Conservation (phyloP, 2,888 invertebrate species). For the Tillus elongatus region DNA sequence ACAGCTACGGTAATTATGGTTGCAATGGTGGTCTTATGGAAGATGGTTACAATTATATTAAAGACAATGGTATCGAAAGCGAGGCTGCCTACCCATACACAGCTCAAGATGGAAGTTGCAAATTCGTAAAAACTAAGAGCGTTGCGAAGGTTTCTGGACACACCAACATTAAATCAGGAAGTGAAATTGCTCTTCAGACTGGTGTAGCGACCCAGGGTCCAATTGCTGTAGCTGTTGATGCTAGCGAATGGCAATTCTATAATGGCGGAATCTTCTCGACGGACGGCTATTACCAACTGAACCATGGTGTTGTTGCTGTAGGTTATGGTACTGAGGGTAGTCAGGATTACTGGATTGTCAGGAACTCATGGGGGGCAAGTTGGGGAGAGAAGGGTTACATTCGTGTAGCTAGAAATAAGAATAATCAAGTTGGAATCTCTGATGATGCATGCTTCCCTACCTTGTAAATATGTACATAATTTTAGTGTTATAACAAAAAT, state of each 20-base stretch:
- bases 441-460: too few relatives aligned
- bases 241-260: too few relatives aligned
- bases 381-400: too few relatives aligned
- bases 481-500: too few relatives aligned
- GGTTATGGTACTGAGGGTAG: slow-evolving; percentile 61
- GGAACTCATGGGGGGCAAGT: slow-evolving; percentile 53
- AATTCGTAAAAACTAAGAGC: slow-evolving; percentile 16
- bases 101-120: slow-evolving; percentile 20
- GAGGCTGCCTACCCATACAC: slow-evolving; percentile 45
- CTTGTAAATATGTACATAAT: too few relatives aligned
- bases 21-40: too few relatives aligned
- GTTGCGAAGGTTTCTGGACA: slow-evolving; percentile 50
- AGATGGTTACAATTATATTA: too few relatives aligned
- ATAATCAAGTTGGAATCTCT: too few relatives aligned
- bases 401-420: too few relatives aligned
- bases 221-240: slow-evolving; percentile 72
- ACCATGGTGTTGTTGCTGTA: slow-evolving; percentile 72
- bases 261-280: too few relatives aligned
- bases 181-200: slow-evolving; percentile 56
- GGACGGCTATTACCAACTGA: slow-evolving; percentile 55
- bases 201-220: slow-evolving; percentile 71
- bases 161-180: slow-evolving; percentile 58
- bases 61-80: too few relatives aligned
- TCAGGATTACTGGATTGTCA: slow-evolving; percentile 54
- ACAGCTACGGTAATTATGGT: slow-evolving; percentile 40